Conservation (phyloP, 2,888 invertebrate genomes). For the Elgonia sp. region DNA sequence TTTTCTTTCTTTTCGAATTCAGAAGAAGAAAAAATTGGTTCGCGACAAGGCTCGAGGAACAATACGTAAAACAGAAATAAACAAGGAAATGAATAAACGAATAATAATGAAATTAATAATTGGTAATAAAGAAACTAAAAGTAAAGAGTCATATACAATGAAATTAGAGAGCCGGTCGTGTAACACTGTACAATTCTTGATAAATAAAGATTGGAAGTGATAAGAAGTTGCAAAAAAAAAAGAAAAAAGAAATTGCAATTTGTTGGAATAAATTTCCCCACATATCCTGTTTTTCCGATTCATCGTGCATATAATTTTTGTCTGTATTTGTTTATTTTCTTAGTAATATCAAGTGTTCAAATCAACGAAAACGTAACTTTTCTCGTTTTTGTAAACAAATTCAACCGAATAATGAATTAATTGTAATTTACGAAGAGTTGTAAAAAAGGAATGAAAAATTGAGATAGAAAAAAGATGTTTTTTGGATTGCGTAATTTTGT, state of each 20-base stretch:
- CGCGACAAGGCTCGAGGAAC: slow-evolving; percentile 61
- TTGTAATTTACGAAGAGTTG: too few species aligned
- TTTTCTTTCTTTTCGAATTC: slow-evolving; percentile 58
- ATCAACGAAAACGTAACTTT: too few species aligned
- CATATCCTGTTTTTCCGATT: slow-evolving; percentile 36
- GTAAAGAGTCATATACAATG: slow-evolving; percentile 30
- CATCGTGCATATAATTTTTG: neutral
- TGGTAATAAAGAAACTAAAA: slow-evolving; percentile 3
- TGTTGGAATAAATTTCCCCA: slow-evolving; percentile 64
- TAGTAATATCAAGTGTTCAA: too few species aligned
- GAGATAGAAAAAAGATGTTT: too few species aligned
- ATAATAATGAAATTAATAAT: slow-evolving; percentile 11
- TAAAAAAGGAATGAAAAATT: too few species aligned
- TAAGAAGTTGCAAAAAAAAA: slow-evolving; percentile 63
- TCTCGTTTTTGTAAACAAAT: too few species aligned
- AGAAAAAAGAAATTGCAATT: slow-evolving; percentile 55
- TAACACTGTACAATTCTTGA: slow-evolving; percentile 74
- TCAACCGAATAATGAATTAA: too few species aligned
- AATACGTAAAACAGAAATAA: slow-evolving; percentile 20
- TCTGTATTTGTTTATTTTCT: too few species aligned
- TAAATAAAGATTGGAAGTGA: slow-evolving; percentile 72
- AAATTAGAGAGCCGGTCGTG: slow-evolving; percentile 53
- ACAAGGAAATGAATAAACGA: too few species aligned
- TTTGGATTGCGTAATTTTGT: too few species aligned
- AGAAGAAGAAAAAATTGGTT: slow-evolving; percentile 44